These are phyloP conservation scores for Ophiothrix spiculata DNA, from an alignment of 35 echinoderm and acorn worm species.

Conservation along the genomic window DNA sequence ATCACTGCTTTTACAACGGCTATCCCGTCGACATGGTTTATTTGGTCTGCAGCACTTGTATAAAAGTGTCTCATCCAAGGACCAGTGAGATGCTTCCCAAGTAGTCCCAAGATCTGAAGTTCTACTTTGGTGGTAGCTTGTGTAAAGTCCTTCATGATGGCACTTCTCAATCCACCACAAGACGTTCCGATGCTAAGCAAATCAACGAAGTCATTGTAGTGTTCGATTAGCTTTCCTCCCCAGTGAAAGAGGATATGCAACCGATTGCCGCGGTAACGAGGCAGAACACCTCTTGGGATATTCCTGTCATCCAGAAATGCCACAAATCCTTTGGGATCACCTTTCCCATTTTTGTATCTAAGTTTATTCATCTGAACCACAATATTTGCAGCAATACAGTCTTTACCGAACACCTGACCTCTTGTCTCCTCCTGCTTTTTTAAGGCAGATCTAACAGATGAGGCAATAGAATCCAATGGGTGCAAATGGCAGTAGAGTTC, in stretches of 20 bases:
- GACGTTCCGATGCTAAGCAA: background rate
- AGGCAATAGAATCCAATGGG: background rate
- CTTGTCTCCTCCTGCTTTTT: background rate
- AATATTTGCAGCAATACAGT: conserved; percentile 39
- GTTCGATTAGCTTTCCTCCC: conserved; percentile 10
- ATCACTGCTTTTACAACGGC: background rate
- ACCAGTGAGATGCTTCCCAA: too few relatives aligned
- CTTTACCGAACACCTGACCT: conserved; percentile 28
- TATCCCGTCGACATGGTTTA: too few relatives aligned
- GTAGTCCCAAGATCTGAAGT: too few relatives aligned
- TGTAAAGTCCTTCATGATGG: background rate
- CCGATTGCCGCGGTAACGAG: conserved; percentile 37
- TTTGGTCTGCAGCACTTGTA: too few relatives aligned
- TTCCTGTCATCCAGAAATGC: conserved; percentile 21
- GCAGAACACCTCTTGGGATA: conserved; percentile 31
- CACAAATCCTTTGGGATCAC: conserved; percentile 36
- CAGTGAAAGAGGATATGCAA: conserved; percentile 38
- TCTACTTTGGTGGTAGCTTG: too few relatives aligned
- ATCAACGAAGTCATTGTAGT: conserved; percentile 4
- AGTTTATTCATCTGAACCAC: conserved; percentile 50
- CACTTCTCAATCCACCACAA: conserved; percentile 27
- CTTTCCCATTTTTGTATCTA: conserved; percentile 52
- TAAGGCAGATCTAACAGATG: background rate
- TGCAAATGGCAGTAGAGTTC: background rate
- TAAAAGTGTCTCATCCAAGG: too few relatives aligned